phyloP scores from a whole-genome alignment of 2,888 invertebrate genomes.

The Stenotaenia linearis region DNA sequence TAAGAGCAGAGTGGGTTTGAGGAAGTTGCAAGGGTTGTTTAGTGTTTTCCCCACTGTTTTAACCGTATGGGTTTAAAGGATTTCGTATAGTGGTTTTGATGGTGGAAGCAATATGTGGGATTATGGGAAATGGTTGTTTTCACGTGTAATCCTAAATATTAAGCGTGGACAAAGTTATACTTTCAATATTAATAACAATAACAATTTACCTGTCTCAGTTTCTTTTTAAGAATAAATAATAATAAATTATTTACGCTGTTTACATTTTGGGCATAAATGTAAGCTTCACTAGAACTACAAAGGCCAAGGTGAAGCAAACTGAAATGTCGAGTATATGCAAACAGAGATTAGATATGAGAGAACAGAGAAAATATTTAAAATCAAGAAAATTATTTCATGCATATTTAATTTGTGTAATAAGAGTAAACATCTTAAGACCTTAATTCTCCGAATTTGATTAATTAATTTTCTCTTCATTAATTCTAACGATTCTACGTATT shows the following conservation, averaged over 20 bases:
- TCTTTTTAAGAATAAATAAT: no score
- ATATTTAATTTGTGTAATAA: no score
- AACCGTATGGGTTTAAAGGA: neutral
- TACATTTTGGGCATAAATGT: neutral
- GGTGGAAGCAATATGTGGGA: neutral
- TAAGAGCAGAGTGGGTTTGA: neutral
- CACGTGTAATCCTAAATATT: no score
- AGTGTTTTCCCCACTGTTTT: neutral
- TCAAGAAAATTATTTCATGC: no score
- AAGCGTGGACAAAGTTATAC: no score
- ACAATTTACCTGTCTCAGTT: no score
- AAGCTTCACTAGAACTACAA: neutral
- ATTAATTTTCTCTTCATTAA: no score
- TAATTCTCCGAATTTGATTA: no score
- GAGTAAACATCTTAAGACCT: no score
- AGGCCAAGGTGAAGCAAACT: neutral
- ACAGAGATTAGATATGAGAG: neutral
- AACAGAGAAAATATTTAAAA: neutral
- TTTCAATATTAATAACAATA: no score
- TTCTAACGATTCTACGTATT: no score
- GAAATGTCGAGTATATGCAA: neutral
- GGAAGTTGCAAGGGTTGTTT: neutral
- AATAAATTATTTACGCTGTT: neutral
- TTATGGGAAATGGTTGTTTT: neutral
- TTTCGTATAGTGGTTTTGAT: neutral